phyloP scores from a whole-genome alignment of 92 coral and sea anemone species.

The Epizoanthus stellaris region DNA sequence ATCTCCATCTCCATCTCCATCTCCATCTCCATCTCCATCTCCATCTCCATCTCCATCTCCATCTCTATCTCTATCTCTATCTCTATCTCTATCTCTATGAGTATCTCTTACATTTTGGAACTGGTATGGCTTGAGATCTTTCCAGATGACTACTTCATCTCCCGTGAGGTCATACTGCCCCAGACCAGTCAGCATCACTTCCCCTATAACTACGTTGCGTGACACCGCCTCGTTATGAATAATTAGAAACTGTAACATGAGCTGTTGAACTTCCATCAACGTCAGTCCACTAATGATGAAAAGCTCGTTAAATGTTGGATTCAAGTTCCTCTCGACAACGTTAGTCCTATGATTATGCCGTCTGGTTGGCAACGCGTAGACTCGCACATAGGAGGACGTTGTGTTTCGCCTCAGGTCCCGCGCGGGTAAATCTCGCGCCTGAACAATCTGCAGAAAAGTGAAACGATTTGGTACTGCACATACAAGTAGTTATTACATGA shows the following conservation, averaged over 20 bases:
- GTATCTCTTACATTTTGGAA: conserved; percentile 85
- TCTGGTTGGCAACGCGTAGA: conserved; percentile 94
- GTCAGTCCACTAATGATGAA: conserved; percentile 96
- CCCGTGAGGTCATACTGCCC: conserved; percentile 75
- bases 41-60: background rate
- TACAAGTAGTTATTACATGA: background rate
- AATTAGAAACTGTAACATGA: conserved; percentile 88
- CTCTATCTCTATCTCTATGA: background rate
- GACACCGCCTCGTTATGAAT: conserved; percentile 93
- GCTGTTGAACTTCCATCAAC: conserved; percentile 90
- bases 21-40: no score
- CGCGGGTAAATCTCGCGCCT: conserved; percentile 88
- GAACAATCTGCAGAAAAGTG: conserved; percentile 69
- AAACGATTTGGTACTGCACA: background rate
- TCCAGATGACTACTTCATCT: conserved; percentile 85
- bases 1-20: no score
- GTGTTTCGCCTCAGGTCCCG: conserved; percentile 96
- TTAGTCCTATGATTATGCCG: conserved; percentile 95
- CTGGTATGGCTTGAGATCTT: conserved; percentile 82
- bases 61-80: background rate
- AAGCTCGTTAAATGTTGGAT: conserved; percentile 94
- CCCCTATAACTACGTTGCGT: conserved; percentile 95
- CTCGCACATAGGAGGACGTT: conserved; percentile 86
- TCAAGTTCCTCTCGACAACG: conserved; percentile 78
- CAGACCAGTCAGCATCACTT: conserved; percentile 80